Evolutionary conservation across 2,888 invertebrate species (phyloP), one percentile per base, ranked within the genome.

Genomic region (Limnephilus lunatus): DNA sequence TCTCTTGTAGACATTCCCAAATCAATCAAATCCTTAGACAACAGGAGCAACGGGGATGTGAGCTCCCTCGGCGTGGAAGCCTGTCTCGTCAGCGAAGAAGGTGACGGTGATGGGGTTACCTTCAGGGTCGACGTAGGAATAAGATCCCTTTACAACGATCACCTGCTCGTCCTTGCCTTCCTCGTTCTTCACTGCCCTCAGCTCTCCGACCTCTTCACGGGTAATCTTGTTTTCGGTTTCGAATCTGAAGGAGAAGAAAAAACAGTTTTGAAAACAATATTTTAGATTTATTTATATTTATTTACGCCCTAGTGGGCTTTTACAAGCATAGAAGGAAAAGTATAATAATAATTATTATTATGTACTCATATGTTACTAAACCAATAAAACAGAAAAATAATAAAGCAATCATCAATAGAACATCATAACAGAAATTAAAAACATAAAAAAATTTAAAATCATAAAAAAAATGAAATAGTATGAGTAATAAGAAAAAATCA

Each of bases 11-110:
- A 3, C 48, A 53, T 15, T 15, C 4, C 19, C 25, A 19, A 35
- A 35, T 35, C 31, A 19, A 11, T 19, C 7, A 7, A n/a, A 9
- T 68, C 68, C 68, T 68, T n/a, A 68, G 25, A 68, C 68, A 0
- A 68, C 68, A n/a, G 68, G 68, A 9, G 92, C 85, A 14, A 80
- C 53, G 53, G 93, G 93, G 30, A 93, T 85, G 83, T 93, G 93
- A 80, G 91, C 92, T 31, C 93, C 93, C 81, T 93, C 92, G 35
- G 93, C 91, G 89, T 93, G 93, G 93, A 93, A 93, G 11, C 93
- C 93, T 81, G 92, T 93, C 81, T 93, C 93, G 86, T 93, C 93
- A 90, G 93, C 93, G 39, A 82, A 48, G 91, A 90, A 93, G 7
- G 85, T 92, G 53, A 93, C 68, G 83, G 87, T 91, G 88, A 92